phyloP scores from a whole-genome alignment of 2,888 invertebrate genomes.

The Congeria kusceri region DNA sequence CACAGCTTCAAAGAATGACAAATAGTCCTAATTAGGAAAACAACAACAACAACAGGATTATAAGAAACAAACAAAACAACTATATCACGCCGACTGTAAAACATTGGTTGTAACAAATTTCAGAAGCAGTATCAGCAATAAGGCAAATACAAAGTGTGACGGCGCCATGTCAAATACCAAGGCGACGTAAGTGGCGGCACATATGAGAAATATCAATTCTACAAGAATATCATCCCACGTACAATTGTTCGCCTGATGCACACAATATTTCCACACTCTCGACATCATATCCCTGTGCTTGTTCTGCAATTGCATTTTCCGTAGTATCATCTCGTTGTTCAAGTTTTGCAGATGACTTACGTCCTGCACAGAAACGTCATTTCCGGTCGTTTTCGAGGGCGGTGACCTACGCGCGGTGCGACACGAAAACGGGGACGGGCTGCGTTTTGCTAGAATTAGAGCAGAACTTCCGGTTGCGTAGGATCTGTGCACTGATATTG shows the following conservation, averaged over 20 bases:
- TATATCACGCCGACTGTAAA: constrained; percentile 7
- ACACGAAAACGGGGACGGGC: constrained; percentile 43
- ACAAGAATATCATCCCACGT: constrained; percentile 36
- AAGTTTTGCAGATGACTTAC: constrained; percentile 40
- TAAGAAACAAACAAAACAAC: too few species aligned
- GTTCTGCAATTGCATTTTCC: constrained; percentile 12
- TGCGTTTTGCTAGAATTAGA: constrained; percentile 51
- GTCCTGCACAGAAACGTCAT: constrained; percentile 8
- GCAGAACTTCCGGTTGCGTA: constrained; percentile 57
- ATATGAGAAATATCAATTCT: constrained; percentile 50
- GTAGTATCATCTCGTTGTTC: constrained; percentile 49
- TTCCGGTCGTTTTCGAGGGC: background rate
- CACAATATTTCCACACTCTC: too few species aligned
- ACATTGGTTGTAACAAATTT: constrained; percentile 28
- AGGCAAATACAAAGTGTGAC: constrained; percentile 36
- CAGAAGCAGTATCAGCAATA: constrained; percentile 45
- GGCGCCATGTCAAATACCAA: constrained; percentile 52
- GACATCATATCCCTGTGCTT: too few species aligned
- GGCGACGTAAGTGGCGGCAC: constrained; percentile 50
- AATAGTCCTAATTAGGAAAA: too few species aligned
- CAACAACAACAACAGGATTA: too few species aligned
- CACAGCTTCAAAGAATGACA: too few species aligned
- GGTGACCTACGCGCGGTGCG: constrained; percentile 19
- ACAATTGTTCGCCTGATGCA: background rate
- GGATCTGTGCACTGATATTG: constrained; percentile 54